phyloP scores from a whole-genome alignment of 2,888 invertebrate species.

The Noctua fimbriata region DNA sequence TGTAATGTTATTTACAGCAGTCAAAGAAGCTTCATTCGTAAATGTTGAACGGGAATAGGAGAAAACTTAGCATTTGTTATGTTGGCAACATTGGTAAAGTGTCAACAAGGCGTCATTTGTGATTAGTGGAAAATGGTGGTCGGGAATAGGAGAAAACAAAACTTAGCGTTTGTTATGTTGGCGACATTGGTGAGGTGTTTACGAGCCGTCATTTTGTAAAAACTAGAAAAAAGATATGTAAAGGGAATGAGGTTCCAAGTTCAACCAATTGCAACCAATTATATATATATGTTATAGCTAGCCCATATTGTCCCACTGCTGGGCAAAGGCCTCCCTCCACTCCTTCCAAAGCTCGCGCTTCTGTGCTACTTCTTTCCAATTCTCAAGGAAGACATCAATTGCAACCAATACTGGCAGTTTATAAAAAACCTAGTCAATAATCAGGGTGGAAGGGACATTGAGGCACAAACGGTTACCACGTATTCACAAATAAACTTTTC shows the following conservation, averaged over 20 bases:
- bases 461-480: neutral
- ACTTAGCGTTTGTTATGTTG: neutral
- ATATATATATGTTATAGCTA: too few species aligned
- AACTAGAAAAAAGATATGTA: neutral
- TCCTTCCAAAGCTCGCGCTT: too few species aligned
- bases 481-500: neutral
- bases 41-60: neutral
- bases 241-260: neutral
- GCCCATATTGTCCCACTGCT: too few species aligned
- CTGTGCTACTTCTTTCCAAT: too few species aligned
- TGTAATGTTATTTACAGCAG: neutral
- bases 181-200: neutral
- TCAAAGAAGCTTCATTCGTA: neutral
- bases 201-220: constrained; percentile 10
- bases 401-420: neutral
- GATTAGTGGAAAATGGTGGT: neutral
- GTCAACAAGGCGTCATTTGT: constrained; percentile 8
- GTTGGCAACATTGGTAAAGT: constrained; percentile 7
- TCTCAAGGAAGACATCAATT: too few species aligned
- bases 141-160: constrained; percentile 9
- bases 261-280: too few species aligned
- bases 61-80: constrained; percentile 7
- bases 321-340: too few species aligned
- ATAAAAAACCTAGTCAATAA: neutral
- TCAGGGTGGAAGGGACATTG: neutral